Base-by-base conservation (phyloP, 2,888 invertebrate species). In the Diarsia rubi region DNA sequence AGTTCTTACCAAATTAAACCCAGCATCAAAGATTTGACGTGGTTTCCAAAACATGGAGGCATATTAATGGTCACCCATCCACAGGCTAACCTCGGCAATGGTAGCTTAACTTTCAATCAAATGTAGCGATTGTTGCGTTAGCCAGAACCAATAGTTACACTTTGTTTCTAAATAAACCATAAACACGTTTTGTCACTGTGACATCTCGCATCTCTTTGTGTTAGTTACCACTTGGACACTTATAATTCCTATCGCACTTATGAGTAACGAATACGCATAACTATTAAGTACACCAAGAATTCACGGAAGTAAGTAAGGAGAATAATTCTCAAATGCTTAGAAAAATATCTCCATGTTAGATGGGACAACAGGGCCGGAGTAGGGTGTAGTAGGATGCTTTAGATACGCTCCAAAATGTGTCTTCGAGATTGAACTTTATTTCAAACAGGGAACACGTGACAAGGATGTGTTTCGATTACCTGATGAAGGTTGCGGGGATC, bases 241-340 rank as follows among this genome's bases (percentile, higher is more conserved):
- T 78, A 73, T 78, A 85, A 82, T 82, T 85, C 83, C 78, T 45
- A n/a, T 31, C 67, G 69, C 21, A 47, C 45, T 83, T 74, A 83
- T 83, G 57, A 78, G 79, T 71, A 68, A 70, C 69, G 72, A 63
- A 67, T 70, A 72, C 79, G 74, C 71, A 70, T 86, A 86, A 65
- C 66, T 54, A 71, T 62, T 74, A 74, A 86, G 42, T 71, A 60
- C 31, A 86, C 70, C 78, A 74, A 83, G 83, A 83, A 83, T 71
- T 83, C 67, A 37, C 62, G 83, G 83, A 83, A 83, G 73, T 78
- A 19, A 72, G 0, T n/a, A 24, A 73, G 45, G 8, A 70, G 72
- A 72, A 77, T 64, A 11, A 52, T 83, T 83, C 67, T 52, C 6
- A 85, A 85, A 78, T 73, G 57, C 66, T 82, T 57, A 64, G 63